These are phyloP conservation scores for Pogonophryne albipinna DNA, from an alignment of 2,797 vertebrate genomes.

Conservation along the genomic window DNA sequence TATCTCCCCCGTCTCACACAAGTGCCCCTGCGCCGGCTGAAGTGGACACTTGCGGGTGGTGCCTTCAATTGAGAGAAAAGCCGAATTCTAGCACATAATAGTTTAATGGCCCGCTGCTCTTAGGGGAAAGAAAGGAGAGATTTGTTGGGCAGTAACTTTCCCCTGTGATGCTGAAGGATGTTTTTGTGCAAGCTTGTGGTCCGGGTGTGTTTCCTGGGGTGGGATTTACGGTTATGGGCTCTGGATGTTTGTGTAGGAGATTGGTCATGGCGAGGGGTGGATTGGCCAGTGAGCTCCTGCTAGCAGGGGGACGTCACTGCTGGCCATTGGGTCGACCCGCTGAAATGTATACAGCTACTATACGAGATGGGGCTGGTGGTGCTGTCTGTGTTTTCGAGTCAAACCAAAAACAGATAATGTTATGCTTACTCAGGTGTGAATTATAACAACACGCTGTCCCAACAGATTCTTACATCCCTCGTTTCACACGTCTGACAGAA, in stretches of 20 bases:
- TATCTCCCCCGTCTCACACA: conserved; percentile 33
- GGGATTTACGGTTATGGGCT: conserved; percentile 84
- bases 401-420: conserved; percentile 11
- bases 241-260: conserved; percentile 77
- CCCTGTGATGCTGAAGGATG: conserved; percentile 78
- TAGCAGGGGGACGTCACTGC: conserved; percentile 40
- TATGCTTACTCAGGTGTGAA: conserved; percentile 16
- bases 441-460: conserved; percentile 9
- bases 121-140: conserved; percentile 73
- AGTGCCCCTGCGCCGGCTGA: conserved; percentile 63
- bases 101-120: conserved; percentile 78
- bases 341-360: conserved; percentile 57
- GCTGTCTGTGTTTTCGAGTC: conserved; percentile 10
- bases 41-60: conserved; percentile 75
- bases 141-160: conserved; percentile 82
- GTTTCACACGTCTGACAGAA: conserved; percentile 7
- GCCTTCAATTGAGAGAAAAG: conserved; percentile 65
- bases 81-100: conserved; percentile 65
- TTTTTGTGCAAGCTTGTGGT: conserved; percentile 81
- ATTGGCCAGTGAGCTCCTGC: conserved; percentile 57
- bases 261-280: conserved; percentile 75
- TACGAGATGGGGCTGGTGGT: neutral
- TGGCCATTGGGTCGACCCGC: conserved; percentile 40
- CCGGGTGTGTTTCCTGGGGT: conserved; percentile 76
- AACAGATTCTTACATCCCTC: neutral